Evolutionary conservation across 2,888 invertebrate species (phyloP).

Genomic region (Lacanobia wlatinum): DNA sequence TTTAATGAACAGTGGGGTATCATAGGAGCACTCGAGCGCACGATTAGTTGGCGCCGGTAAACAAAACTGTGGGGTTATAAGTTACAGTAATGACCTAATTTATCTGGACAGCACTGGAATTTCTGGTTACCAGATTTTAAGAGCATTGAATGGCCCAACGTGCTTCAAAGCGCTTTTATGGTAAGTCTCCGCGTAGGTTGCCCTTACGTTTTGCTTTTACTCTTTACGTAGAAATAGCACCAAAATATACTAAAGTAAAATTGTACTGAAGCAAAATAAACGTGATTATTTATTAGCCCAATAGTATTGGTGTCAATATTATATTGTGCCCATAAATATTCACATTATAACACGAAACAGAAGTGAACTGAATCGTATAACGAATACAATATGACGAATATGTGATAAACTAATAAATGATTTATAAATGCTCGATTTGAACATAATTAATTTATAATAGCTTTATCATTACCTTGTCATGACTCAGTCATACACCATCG

Average conservation of each 20-base stretch:
- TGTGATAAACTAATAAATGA: slow-evolving; percentile 2
- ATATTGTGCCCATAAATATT: neutral
- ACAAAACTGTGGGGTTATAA: slow-evolving; percentile 64
- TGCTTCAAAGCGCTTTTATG: neutral
- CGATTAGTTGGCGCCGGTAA: slow-evolving; percentile 45
- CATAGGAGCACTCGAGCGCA: slow-evolving; percentile 52
- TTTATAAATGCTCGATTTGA: slow-evolving; percentile 23
- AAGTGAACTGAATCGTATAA: neutral
- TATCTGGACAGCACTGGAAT: slow-evolving; percentile 53
- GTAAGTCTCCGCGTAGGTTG: neutral
- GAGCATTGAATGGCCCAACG: neutral
- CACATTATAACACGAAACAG: neutral
- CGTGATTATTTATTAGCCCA: neutral
- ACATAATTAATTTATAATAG: slow-evolving; percentile 29
- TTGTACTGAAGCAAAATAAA: neutral
- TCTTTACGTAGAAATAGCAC: neutral
- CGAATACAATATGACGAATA: slow-evolving; percentile 2
- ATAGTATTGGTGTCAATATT: too few relatives aligned
- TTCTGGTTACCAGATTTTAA: slow-evolving; percentile 17
- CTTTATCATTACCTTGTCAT: slow-evolving; percentile 38
- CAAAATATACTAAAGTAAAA: neutral
- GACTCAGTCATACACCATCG: slow-evolving; percentile 33
- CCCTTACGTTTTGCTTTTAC: neutral
- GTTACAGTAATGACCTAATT: slow-evolving; percentile 72
- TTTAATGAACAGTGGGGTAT: slow-evolving; percentile 70